Percentiles rank a stretch among this genome's conserved stretches.
Conservation (phyloP, 2,888 invertebrate genomes). For the Tuberolachnus salignus region DNA sequence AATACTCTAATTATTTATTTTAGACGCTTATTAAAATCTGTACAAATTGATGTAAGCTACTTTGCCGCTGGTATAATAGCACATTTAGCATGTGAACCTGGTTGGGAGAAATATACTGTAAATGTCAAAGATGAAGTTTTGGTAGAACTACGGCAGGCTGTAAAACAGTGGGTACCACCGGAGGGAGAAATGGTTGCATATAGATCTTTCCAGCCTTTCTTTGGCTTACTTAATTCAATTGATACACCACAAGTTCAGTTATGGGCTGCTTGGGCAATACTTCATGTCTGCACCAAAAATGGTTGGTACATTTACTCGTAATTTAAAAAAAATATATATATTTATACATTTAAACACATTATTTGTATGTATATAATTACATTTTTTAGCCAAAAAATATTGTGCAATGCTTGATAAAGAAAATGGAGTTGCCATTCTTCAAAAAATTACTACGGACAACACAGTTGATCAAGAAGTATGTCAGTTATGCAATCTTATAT, state of each 20-base stretch:
- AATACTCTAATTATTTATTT: neutral
- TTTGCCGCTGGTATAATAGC: conserved; percentile 95
- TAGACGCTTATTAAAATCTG: conserved; percentile 66
- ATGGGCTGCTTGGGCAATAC: conserved; percentile 81
- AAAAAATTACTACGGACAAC: conserved; percentile 60
- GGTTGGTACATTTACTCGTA: conserved; percentile 64
- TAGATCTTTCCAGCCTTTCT: conserved; percentile 74
- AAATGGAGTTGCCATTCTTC: conserved; percentile 67
- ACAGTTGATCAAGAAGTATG: conserved; percentile 58
- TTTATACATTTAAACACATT: neutral
- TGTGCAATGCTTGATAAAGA: conserved; percentile 71
- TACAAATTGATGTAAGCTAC: conserved; percentile 84
- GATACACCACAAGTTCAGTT: conserved; percentile 72
- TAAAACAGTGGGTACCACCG: conserved; percentile 69
- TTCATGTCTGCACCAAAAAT: conserved; percentile 77
- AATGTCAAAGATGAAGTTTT: conserved; percentile 66
- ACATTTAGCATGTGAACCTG: conserved; percentile 88
- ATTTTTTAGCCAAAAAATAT: conserved; percentile 69
- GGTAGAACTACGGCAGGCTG: conserved; percentile 64
- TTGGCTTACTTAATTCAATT: conserved; percentile 68
- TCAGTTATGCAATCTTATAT: conserved; percentile 55
- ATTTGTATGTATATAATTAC: neutral
- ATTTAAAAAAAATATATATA: neutral
- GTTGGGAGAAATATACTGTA: conserved; percentile 75
- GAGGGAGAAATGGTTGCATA: conserved; percentile 78